phyloP scores from a whole-genome alignment of 2,797 vertebrate species.

The Gymnothorax reevesii region DNA sequence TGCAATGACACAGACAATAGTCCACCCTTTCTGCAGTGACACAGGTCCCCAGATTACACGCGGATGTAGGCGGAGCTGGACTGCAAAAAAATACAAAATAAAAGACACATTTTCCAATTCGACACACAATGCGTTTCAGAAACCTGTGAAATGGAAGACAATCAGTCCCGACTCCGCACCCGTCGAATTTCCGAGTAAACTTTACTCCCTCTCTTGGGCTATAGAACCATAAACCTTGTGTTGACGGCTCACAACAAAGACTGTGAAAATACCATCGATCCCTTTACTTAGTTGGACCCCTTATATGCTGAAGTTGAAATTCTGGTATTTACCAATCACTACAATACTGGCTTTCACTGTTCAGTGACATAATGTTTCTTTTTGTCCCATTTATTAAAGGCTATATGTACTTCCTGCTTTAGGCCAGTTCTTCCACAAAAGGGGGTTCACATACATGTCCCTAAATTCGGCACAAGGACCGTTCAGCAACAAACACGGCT shows the following conservation, averaged over 20 bases:
- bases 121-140: slow-evolving; percentile 1
- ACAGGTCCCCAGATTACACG: background rate
- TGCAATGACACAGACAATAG: background rate
- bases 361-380: background rate
- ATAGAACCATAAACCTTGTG: background rate
- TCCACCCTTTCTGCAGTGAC: background rate
- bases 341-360: slow-evolving; percentile 20
- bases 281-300: slow-evolving; percentile 19
- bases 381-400: background rate
- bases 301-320: background rate
- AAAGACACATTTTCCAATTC: slow-evolving; percentile 1
- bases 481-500: slow-evolving; percentile 5
- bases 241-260: background rate
- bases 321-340: background rate
- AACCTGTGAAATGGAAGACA: slow-evolving; percentile 21
- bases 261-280: slow-evolving; percentile 46
- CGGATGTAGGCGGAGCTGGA: background rate
- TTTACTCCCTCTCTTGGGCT: background rate
- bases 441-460: background rate
- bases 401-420: slow-evolving; percentile 5
- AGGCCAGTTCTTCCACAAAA: background rate
- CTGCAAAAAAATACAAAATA: background rate
- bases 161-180: background rate
- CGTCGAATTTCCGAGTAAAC: background rate
- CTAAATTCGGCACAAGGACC: slow-evolving; percentile 7